Base-by-base conservation (phyloP, 2,113 vertebrate species). In the Ictalurus punctatus region DNA sequence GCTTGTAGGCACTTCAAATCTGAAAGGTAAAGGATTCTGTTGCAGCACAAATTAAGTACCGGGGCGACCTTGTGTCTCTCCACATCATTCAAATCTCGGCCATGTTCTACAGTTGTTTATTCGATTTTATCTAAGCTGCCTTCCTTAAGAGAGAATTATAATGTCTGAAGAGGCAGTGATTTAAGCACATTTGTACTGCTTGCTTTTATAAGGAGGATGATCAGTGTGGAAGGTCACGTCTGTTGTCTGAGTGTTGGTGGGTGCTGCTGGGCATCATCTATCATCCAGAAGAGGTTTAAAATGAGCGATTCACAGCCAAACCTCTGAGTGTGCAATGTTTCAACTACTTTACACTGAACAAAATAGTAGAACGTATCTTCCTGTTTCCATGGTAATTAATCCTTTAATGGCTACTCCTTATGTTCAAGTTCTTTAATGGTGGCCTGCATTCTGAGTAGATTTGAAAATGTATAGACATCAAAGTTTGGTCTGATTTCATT, bases 281-380 rank as follows among this genome's bases (percentile, higher is more conserved):
- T 90, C 89, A 93, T 91, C 86, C 73, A 59, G 82, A 85, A 78
- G 86, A 85, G 90, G 90, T 87, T 86, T 76, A 52, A 86, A 88
- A 90, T 92, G 69, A 92, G 90, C 91, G 86, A 87, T 80, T 90
- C 67, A 5, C 86, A 83, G 74, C 86, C 23, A 89, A 84, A 86
- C 67, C 76, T 88, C 69, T 4, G 54, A 76, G 87, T 63, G 65
- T 56, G 76, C 27, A 87, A 86, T 82, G 81, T 88, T 89, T 91
- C 59, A 63, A 87, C 74, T 78, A 81, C 44, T 81, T 83, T 73
- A 58, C 79, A 87, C 30, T 17, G 19, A 84, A 52, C 34, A 23
- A 34, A 86, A 84, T 87, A 84, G 40, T 86, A 87, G 52, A 78
- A 56, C 1, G 76, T 84, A 73, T 54, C 48, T 27, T 54, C 37